Percentiles rank a stretch among this genome's conserved stretches.
Evolutionary conservation across 2,797 vertebrate species (phyloP).

Genomic region (Decapterus maruadsi): DNA sequence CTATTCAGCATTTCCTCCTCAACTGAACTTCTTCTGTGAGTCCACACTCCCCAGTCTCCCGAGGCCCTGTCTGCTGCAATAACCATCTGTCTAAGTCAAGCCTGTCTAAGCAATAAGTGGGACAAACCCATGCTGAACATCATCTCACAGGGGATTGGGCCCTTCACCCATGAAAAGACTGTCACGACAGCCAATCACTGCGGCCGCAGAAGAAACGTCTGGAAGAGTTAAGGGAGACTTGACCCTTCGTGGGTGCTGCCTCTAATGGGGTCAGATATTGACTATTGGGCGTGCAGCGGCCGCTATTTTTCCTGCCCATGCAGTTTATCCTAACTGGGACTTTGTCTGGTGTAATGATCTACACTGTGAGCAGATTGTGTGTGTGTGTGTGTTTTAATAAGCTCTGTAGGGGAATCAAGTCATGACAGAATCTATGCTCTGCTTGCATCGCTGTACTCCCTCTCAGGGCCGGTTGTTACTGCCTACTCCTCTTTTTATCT

Average conservation of each 20-base stretch:
- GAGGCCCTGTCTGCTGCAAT: conserved; percentile 73
- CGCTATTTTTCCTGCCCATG: conserved; percentile 60
- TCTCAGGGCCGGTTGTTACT: conserved; percentile 24
- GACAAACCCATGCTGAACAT: conserved; percentile 47
- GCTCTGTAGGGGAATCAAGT: conserved; percentile 78
- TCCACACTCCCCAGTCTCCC: conserved; percentile 53
- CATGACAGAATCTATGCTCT: conserved; percentile 63
- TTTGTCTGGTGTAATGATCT: conserved; percentile 74
- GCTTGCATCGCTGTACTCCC: conserved; percentile 56
- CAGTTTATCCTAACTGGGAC: conserved; percentile 66
- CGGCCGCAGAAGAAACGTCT: conserved; percentile 43
- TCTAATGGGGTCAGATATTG: conserved; percentile 77
- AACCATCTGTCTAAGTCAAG: conserved; percentile 68
- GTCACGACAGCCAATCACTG: conserved; percentile 50
- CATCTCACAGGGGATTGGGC: conserved; percentile 42
- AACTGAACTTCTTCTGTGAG: conserved; percentile 44
- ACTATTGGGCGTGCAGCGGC: conserved; percentile 51
- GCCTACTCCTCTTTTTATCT: background rate
- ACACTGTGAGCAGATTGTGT: conserved; percentile 59
- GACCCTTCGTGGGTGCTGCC: conserved; percentile 45
- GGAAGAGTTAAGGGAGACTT: conserved; percentile 41
- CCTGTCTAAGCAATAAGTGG: conserved; percentile 29
- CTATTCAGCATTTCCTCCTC: conserved; percentile 55
- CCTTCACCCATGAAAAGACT: conserved; percentile 48
- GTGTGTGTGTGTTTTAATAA: conserved; percentile 79